Percentiles rank a stretch among this genome's conserved stretches.
phyloP scores from a whole-genome alignment of 2,888 invertebrate species.

The Lymantria monacha region DNA sequence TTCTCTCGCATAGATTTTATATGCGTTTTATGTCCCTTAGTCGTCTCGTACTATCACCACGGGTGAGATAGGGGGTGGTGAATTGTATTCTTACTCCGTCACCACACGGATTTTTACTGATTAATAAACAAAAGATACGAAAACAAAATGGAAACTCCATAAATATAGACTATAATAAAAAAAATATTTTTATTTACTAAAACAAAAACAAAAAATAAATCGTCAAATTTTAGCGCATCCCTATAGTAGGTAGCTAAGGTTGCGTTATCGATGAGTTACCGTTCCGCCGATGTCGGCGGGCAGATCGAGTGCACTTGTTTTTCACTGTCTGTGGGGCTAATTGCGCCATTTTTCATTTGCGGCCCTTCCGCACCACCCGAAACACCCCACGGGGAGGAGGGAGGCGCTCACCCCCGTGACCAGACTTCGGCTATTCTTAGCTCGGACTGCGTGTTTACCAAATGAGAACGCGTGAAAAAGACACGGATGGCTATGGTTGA shows the following conservation, averaged over 20 bases:
- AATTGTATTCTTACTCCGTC: too few species aligned
- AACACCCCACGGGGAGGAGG: constrained; percentile 24
- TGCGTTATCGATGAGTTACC: constrained; percentile 55
- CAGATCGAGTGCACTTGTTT: constrained; percentile 80
- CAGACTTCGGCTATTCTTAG: constrained; percentile 47
- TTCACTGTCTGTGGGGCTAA: constrained; percentile 80
- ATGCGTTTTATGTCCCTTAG: too few species aligned
- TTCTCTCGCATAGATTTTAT: too few species aligned
- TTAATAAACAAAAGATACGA: too few species aligned
- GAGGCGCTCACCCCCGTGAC: constrained; percentile 33
- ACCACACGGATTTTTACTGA: too few species aligned
- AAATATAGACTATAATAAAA: too few species aligned
- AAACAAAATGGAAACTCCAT: too few species aligned
- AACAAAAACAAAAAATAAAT: too few species aligned
- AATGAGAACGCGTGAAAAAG: constrained; percentile 47
- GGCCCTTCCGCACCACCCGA: constrained; percentile 47
- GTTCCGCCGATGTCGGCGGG: constrained; percentile 45
- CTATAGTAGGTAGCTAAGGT: constrained; percentile 32
- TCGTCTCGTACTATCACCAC: too few species aligned
- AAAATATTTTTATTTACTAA: too few species aligned
- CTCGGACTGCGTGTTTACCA: constrained; percentile 48
- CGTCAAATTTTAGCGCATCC: constrained; percentile 36
- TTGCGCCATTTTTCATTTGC: constrained; percentile 79
- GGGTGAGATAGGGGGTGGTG: too few species aligned
- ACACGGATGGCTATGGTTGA: constrained; percentile 8